Conservation (phyloP, 2,113 vertebrate genomes). For the cattle (Bos taurus) region ARS-UCD2.0 NC_037357.1:53021001-53021500, state of each 20-base stretch:
- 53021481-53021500: not conserved
- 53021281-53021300: not conserved
- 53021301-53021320: not conserved
- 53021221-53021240: not conserved
- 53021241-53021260: not conserved
- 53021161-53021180: not conserved
- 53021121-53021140: not conserved
- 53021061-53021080: no score
- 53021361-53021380: constrained; percentile 16
- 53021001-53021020: no score
- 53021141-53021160: not conserved
- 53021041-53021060: no score
- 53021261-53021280: not conserved
- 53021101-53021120: not conserved
- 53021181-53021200: not conserved
- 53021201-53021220: not conserved
- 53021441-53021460: not conserved
- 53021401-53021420: not conserved
- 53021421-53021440: not conserved
- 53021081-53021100: no score
- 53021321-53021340: not conserved
- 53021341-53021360: not conserved
- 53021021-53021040: no score
- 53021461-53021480: not conserved
- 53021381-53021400: constrained; percentile 7